A percentile compares a stretch with the other conserved stretches of the same genome.
Conservation (phyloP, 2,113 vertebrate species). For the Platichthys flesus region DNA sequence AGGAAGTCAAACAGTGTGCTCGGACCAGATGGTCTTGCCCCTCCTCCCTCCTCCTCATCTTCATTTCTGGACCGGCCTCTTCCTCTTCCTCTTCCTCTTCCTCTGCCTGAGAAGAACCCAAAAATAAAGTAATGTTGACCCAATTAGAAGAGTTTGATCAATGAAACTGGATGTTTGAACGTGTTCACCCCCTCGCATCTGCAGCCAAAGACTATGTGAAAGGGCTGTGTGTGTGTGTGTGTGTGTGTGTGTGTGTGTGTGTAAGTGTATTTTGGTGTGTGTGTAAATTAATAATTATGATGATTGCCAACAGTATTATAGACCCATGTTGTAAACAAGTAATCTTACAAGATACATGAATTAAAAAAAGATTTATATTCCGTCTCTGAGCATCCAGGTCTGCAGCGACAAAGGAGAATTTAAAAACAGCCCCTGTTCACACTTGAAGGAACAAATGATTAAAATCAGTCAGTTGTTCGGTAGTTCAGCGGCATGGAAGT, state of each 20-base stretch:
- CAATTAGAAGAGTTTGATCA: conserved; percentile 1
- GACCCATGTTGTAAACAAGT: neutral
- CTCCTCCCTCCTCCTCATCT: conserved; percentile 89
- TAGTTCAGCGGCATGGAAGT: neutral
- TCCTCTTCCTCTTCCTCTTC: conserved; percentile 88
- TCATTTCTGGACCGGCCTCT: conserved; percentile 89
- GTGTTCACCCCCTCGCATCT: neutral
- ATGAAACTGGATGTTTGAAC: conserved; percentile 1
- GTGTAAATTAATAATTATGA: neutral
- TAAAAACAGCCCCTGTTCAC: neutral
- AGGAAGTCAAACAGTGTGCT: conserved; percentile 97
- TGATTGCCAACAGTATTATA: neutral
- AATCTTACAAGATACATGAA: neutral
- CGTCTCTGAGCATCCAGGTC: neutral
- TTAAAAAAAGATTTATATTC: neutral
- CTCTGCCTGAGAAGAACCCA: conserved; percentile 74
- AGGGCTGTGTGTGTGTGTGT: neutral
- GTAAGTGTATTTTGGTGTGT: neutral
- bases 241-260: neutral
- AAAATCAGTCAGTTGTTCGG: neutral
- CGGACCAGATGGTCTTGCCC: conserved; percentile 91
- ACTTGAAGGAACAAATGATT: neutral
- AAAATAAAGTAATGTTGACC: neutral
- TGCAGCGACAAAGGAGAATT: neutral
- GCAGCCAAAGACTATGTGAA: neutral